These are phyloP conservation scores for Romanogobio albipinnatus DNA, from an alignment of 2,113 vertebrate species.

Conservation along the genomic window DNA sequence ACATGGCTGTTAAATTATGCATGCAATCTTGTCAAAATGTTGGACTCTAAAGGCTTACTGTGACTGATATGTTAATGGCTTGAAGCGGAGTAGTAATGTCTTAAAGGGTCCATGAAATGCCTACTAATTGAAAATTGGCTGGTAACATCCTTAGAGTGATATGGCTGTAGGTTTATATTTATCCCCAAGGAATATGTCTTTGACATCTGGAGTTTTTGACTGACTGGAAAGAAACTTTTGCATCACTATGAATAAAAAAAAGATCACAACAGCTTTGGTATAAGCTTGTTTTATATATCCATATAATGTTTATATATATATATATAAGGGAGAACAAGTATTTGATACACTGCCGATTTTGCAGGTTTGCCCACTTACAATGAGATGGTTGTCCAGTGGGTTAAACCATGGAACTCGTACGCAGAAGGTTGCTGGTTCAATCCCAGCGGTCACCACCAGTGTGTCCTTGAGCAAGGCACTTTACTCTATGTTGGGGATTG, in stretches of 20 bases:
- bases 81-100: neutral
- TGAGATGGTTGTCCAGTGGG: too few species aligned
- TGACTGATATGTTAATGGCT: neutral
- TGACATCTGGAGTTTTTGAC: slow-evolving; percentile 51
- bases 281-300: slow-evolving; percentile 1
- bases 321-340: too few species aligned
- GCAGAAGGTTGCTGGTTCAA: too few species aligned
- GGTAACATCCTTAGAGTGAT: neutral
- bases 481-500: too few species aligned
- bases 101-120: neutral
- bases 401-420: too few species aligned
- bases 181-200: neutral
- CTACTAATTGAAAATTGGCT: neutral
- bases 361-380: too few species aligned
- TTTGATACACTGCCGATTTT: too few species aligned
- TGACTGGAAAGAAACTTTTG: slow-evolving; percentile 62
- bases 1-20: neutral
- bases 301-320: neutral
- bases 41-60: neutral
- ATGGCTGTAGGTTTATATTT: neutral
- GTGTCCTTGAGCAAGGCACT: too few species aligned
- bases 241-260: slow-evolving; percentile 69
- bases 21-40: neutral
- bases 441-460: too few species aligned
- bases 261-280: slow-evolving; percentile 53